Base-by-base conservation (phyloP, 2,888 invertebrate species). In the Aleiodes leptofemur region DNA sequence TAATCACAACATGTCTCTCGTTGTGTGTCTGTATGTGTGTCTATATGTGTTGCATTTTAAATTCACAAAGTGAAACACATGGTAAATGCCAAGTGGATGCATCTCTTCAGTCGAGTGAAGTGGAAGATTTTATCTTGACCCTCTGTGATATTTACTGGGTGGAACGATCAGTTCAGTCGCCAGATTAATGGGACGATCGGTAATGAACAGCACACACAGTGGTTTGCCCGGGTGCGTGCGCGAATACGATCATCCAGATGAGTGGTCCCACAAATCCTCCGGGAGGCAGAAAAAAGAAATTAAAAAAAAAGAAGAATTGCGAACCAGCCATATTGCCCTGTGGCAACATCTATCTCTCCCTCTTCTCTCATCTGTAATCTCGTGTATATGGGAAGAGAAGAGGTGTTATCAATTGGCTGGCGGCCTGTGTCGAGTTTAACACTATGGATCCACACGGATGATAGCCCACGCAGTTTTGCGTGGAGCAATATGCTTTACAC, bases 101-200 rank as follows among this genome's bases (percentile, higher is more conserved):
- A 80, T 78, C 77, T 77, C 77, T 23, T 23, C 23, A 23, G 23
- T 0, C 77, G 43, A 76, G 61, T 68, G 74, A 72, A 73, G 56
- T 76, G 66, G 80, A 74, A 83, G 86, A 86, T 86, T 83, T 85
- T 86, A 86, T 86, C 86, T 83, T 43, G 43, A 11, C 9, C 79
- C 80, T 34, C 76, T 14, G 78, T 82, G 84, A 86, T 86, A 86
- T 86, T 86, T 85, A 85, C 84, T 84, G 83, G 83, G 77, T 78
- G 81, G 83, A 83, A 82, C 82, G 84, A 85, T 85, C 84, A 82
- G 80, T 77, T 80, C 59, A 78, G 80, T 80, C 80, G 78, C 85
- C 85, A 85, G 86, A 86, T 86, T 86, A 86, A 86, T 86, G 85
- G 86, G 79, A 82, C 83, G 86, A 86, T 85, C 86, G 83, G 86